Evolutionary conservation across 2,888 invertebrate genomes (phyloP).

Genomic region (Oasisia sp.): DNA sequence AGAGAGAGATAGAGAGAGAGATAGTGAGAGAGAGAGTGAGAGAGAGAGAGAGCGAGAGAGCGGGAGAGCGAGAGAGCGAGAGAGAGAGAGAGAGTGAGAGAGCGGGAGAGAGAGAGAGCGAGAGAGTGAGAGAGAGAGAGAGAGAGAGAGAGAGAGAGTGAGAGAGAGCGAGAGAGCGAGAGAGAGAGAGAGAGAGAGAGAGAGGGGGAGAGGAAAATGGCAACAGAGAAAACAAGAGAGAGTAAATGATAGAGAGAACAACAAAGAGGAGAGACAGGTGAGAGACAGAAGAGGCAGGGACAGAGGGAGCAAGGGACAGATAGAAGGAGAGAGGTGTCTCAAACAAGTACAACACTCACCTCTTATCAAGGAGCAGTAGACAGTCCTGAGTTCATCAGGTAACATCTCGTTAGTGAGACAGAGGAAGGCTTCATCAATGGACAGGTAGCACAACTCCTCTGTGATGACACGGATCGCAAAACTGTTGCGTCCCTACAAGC

Average conservation of each 20-base stretch:
- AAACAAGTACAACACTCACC: conserved; percentile 46
- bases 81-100: too few species aligned
- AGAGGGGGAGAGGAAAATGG: too few species aligned
- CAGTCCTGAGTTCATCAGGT: conserved; percentile 60
- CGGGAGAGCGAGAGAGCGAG: not conserved
- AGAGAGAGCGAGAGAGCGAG: too few species aligned
- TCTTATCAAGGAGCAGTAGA: conserved; percentile 63
- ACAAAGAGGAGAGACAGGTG: not conserved
- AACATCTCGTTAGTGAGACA: conserved; percentile 57
- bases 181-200: too few species aligned
- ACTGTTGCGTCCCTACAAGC: conserved; percentile 59
- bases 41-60: not conserved
- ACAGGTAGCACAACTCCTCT: conserved; percentile 58
- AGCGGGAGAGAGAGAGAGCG: too few species aligned
- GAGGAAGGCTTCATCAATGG: conserved; percentile 62
- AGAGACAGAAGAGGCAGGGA: not conserved
- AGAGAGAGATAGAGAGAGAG: not conserved
- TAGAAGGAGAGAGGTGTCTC: not conserved
- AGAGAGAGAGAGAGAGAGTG: not conserved
- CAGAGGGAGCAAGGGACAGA: not conserved
- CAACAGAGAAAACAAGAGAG: not conserved
- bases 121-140: not conserved
- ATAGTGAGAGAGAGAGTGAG: not conserved
- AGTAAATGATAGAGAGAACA: not conserved
- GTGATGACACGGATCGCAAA: conserved; percentile 61